Base-by-base conservation (phyloP, 2,888 invertebrate genomes). In the Euproctis similis region DNA sequence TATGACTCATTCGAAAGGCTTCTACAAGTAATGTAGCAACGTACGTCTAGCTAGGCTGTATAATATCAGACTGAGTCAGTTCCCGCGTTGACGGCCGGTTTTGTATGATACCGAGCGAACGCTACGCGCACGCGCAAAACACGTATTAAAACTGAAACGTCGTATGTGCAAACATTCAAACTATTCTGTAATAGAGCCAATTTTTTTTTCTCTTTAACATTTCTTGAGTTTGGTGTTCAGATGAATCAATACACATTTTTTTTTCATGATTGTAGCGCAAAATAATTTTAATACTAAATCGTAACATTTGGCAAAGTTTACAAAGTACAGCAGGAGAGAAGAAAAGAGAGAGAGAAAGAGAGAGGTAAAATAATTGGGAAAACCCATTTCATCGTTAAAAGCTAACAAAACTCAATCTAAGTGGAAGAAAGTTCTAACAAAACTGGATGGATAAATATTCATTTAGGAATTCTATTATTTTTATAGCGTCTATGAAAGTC, bases 31-130 rank as follows among this genome's bases (percentile, higher is more conserved):
- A n/a, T 57, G 59, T 65, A 65, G 53, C n/a, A n/a, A 67, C 76
- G 78, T 68, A 64, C 75, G 61, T 53, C 61, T 73, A 60, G 69
- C 72, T 78, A 78, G 78, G 72, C 68, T 78, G 82, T 71, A 75
- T 72, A 59, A 73, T 80, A 81, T 78, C 76, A 74, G 66, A 84
- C 84, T 84, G 82, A 82, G 74, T 76, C 72, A 76, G 72, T 68
- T 61, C 56, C 64, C 73, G 72, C 59, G 64, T 50, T 60, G 51
- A 65, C 64, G 59, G 72, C 76, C 61, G 73, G 82, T 84, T 84
- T 81, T 84, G 84, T 82, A 76, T 52, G 59, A 70, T 59, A 57
- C 58, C 51, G 43, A 53, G 63, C 65, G 59, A 48, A 48, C 57
- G 57, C 42, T 61, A 46, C 63, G 80, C 82, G 81, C 82, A 78